Evolutionary conservation across 1,140 invertebrate genomes (phyloP), one percentile per base, ranked within the genome.

Genomic region (Aricia agestis): DNA sequence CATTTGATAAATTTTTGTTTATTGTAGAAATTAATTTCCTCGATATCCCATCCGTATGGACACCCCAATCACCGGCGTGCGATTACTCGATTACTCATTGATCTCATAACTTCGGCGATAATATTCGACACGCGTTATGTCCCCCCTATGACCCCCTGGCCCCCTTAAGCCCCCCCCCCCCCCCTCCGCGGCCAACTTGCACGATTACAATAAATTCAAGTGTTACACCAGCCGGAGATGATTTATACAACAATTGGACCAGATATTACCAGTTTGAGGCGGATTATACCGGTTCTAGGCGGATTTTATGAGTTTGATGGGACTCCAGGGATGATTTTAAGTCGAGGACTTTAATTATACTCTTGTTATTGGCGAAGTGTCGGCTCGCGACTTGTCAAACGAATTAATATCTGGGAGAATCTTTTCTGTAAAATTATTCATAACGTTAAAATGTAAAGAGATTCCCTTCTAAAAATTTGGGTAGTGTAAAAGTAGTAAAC

Each of bases 41-140:
- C 9, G 45, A 52, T 4, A 52, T 13, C 36, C 36, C 36, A 36
- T 36, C 36, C 6, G 0, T 9, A 15, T 52, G 45, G 45, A 13
- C 45, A 52, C 45, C 45, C 45, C 45, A 52, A 52, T 13, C 9
- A 13, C 45, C 45, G 45, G 45, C 41, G 45, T 15, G 9, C 36
- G 36, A 52, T 52, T 52, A 52, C 45, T 52, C 45, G 45, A 52
- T 52, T 52, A 52, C 45, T 52, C 45, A 52, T 52, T 52, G 45
- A 52, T 52, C 45, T 52, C 45, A 52, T 52, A 52, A 52, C 45
- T 52, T 52, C 11, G 9, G 45, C 45, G 45, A 52, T 52, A 52
- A 52, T 52, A 52, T 52, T 52, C 45, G 45, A 52, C 45, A 52
- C 45, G 45, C 45, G 45, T 52, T 13, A 52, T 52, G 3, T 13